Base-by-base conservation (phyloP, 2,888 invertebrate species). In the Micoletzkya japonica region DNA sequence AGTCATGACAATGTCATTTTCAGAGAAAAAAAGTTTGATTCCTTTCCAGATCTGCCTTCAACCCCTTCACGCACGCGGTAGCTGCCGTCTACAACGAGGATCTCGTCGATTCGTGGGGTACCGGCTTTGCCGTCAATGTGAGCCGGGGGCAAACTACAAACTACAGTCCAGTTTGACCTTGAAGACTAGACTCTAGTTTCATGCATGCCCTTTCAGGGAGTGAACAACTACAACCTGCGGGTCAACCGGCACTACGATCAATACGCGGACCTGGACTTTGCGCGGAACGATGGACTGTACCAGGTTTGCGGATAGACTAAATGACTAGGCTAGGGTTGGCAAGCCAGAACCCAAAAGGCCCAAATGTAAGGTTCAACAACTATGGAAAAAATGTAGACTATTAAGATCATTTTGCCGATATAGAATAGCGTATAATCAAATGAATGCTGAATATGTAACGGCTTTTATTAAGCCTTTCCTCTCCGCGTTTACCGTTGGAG, bases 91-190 rank as follows among this genome's bases (percentile, higher is more conserved):
- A 71, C 72, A 79, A 76, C 56, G 81, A 81, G 74, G 81, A 81
- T 78, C 74, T 81, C 30, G 79, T 79, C 71, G 81, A 81, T 72
- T 78, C 77, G 24, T 81, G 81, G 81, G 81, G 81, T 39, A 73
- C 81, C 36, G 81, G 81, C 52, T 79, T 76, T 61, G 81, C 80
- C 3, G 76, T 81, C 24, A 80, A 79, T 71, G 81, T 81, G 63
- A 60, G 58, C n/a, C n/a, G 10, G 24, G 7, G 10, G n/a, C 56
- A 10, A 10, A 10, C 44, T n/a, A n/a, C n/a, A n/a, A n/a, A n/a
- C n/a, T n/a, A n/a, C n/a, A n/a, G n/a, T n/a, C n/a, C n/a, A n/a
- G n/a, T n/a, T n/a, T n/a, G n/a, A n/a, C n/a, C n/a, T n/a, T n/a
- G n/a, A n/a, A n/a, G n/a, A n/a, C n/a, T n/a, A n/a, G n/a, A n/a